These are phyloP conservation scores for Nesometra sesokonis DNA, from an alignment of 35 echinoderm and acorn worm genomes.

Conservation along the genomic window DNA sequence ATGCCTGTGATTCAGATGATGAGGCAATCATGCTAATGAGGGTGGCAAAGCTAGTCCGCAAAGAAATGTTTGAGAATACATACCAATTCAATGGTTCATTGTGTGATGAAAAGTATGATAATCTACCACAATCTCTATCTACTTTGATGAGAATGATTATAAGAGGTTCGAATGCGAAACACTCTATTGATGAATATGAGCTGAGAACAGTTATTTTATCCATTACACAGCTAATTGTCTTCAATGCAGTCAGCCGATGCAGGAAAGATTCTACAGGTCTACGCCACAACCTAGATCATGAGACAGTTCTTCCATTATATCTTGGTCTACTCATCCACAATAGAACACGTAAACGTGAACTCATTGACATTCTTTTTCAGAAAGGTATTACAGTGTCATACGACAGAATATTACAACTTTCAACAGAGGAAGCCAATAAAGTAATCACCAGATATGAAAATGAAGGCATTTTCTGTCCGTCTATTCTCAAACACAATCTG, in stretches of 20 bases:
- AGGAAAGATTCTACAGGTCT: not conserved
- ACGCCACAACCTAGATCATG: not conserved
- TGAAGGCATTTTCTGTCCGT: constrained; percentile 1
- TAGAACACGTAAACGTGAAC: not conserved
- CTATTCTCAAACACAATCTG: not conserved
- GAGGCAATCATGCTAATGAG: not conserved
- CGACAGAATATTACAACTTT: not conserved
- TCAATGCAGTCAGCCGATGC: not conserved
- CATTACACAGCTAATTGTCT: not conserved
- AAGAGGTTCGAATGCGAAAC: not conserved
- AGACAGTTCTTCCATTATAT: not conserved
- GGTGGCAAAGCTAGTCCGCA: not conserved
- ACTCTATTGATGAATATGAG: not conserved
- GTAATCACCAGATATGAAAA: not conserved
- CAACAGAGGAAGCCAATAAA: not conserved
- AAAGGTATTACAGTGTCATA: not conserved
- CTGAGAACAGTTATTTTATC: not conserved
- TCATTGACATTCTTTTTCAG: not conserved
- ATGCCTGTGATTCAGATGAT: not conserved
- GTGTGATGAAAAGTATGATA: not conserved
- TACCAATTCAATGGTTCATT: not conserved
- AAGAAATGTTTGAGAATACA: not conserved
- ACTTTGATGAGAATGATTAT: not conserved
- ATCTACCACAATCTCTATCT: not conserved
- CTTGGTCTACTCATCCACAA: not conserved